Percentiles rank a stretch among this genome's conserved stretches.
Conservation (phyloP, 2,113 vertebrate species). For the Anthoscopus minutus region DNA sequence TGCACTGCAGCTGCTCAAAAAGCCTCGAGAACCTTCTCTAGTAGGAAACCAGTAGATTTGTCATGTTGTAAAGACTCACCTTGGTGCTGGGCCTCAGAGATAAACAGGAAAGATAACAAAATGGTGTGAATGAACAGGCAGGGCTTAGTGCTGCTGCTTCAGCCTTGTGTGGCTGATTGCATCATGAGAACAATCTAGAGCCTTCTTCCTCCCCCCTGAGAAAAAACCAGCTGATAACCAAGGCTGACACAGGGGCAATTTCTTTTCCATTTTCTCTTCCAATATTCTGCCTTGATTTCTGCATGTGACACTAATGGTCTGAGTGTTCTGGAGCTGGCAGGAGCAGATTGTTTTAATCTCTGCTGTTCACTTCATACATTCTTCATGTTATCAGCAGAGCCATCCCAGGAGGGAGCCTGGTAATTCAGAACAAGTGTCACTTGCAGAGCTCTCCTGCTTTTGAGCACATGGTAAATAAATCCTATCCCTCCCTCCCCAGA, state of each 20-base stretch:
- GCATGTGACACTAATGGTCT: neutral
- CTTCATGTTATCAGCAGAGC: conserved; percentile 27
- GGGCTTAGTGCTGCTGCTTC: neutral
- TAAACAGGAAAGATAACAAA: conserved; percentile 68
- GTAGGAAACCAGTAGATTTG: conserved; percentile 34
- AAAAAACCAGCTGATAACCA: neutral
- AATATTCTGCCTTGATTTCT: neutral
- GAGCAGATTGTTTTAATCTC: conserved; percentile 38
- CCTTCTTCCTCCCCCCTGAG: neutral
- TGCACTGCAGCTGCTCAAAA: conserved; percentile 5
- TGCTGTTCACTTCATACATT: conserved; percentile 1
- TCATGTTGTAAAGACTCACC: conserved; percentile 1
- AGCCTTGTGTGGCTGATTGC: neutral
- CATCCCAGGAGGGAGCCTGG: neutral
- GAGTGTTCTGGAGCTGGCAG: neutral
- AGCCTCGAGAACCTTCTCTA: neutral
- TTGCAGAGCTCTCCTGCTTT: neutral
- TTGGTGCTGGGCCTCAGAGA: conserved; percentile 19
- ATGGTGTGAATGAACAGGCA: conserved; percentile 42
- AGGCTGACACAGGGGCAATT: neutral
- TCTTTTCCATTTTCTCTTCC: neutral
- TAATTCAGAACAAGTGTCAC: conserved; percentile 39
- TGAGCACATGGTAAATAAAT: neutral
- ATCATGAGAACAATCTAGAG: neutral
- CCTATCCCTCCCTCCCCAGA: neutral